A percentile compares a stretch with the other conserved stretches of the same genome.
phyloP scores from a whole-genome alignment of 2,888 invertebrate genomes.

The Ligdia adustata region DNA sequence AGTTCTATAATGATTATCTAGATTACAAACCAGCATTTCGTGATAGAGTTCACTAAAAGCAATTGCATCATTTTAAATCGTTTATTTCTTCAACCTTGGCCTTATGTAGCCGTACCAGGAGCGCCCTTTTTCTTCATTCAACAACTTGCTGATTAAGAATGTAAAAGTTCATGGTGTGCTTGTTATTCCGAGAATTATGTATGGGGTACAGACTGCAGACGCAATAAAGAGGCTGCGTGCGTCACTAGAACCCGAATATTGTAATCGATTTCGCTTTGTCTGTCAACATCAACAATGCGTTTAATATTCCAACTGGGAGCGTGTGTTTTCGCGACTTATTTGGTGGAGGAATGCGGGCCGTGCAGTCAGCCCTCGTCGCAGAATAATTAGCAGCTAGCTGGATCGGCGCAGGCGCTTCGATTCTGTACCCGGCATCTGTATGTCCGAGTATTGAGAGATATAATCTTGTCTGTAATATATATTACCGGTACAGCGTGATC shows the following conservation, averaged over 20 bases:
- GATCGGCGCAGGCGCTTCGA: constrained; percentile 32
- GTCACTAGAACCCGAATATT: neutral
- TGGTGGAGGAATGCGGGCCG: constrained; percentile 71
- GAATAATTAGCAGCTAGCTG: constrained; percentile 16
- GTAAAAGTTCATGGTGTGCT: neutral
- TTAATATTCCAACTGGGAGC: constrained; percentile 66
- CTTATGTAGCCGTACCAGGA: too few relatives aligned
- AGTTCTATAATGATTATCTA: too few relatives aligned
- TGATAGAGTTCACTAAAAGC: too few relatives aligned
- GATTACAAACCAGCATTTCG: too few relatives aligned
- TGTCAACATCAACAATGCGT: constrained; percentile 53
- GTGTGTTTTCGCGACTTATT: constrained; percentile 66
- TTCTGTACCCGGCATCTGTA: too few relatives aligned
- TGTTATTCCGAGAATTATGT: neutral
- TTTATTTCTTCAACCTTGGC: too few relatives aligned
- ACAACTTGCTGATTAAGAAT: neutral
- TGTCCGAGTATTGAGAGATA: too few relatives aligned
- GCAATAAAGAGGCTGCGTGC: neutral
- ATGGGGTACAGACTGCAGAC: too few relatives aligned
- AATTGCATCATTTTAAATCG: too few relatives aligned
- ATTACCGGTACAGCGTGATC: too few relatives aligned
- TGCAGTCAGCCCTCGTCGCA: constrained; percentile 12
- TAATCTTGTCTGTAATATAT: too few relatives aligned
- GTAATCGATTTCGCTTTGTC: constrained; percentile 48
- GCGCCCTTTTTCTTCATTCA: too few relatives aligned